A percentile compares a stretch with the other conserved stretches of the same genome.
These are phyloP conservation scores for Volucella bombylans DNA, from an alignment of 2,888 invertebrate genomes.

Conservation along the genomic window DNA sequence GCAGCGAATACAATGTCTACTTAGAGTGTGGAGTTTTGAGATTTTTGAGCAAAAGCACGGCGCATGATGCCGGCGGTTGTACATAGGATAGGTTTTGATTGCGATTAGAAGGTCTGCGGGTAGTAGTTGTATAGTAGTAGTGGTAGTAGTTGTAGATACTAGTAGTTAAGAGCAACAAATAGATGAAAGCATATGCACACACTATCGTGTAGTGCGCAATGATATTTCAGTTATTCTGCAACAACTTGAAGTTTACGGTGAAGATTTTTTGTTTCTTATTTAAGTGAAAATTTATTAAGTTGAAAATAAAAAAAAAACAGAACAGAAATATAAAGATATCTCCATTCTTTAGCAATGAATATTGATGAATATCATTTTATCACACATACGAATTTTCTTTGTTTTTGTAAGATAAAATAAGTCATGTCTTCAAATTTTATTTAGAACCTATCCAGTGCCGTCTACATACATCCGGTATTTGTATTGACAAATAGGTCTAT, in stretches of 20 bases:
- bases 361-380: no score
- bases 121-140: slow-evolving; percentile 54
- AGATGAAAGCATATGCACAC: slow-evolving; percentile 48
- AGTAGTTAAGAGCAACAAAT: slow-evolving; percentile 59
- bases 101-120: slow-evolving; percentile 61
- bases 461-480: no score
- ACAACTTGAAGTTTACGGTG: slow-evolving; percentile 11
- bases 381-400: no score
- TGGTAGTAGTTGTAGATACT: slow-evolving; percentile 43
- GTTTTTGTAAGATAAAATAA: no score
- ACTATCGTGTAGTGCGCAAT: slow-evolving; percentile 31
- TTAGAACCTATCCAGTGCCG: no score
- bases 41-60: slow-evolving; percentile 63
- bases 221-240: slow-evolving; percentile 33
- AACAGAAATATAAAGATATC: no score
- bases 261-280: slow-evolving; percentile 2
- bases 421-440: no score
- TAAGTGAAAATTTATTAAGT: slow-evolving; percentile 19
- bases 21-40: slow-evolving; percentile 54
- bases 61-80: slow-evolving; percentile 56
- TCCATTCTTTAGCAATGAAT: no score
- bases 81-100: slow-evolving; percentile 63
- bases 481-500: no score
- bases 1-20: slow-evolving; percentile 49
- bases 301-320: no score